These are phyloP conservation scores for Gymnoscopelus braueri DNA, from an alignment of 2,797 vertebrate species.

Conservation along the genomic window DNA sequence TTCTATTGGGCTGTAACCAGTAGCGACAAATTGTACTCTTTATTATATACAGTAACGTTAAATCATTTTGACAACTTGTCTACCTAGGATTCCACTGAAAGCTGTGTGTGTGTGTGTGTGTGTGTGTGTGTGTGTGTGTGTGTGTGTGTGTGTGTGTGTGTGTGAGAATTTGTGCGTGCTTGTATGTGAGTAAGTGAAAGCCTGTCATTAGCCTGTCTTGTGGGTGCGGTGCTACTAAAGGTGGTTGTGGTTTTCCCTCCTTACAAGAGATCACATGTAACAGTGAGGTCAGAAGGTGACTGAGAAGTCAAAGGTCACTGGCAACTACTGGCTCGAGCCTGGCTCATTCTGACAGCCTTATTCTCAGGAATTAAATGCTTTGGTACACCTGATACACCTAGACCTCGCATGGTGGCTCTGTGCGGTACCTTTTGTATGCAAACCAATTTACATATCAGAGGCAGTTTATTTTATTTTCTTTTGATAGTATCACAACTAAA, in stretches of 20 bases:
- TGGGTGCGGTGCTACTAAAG: conserved; percentile 23
- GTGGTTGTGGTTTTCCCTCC: conserved; percentile 36
- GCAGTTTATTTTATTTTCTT: no score
- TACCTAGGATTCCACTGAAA: conserved; percentile 5
- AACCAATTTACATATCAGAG: no score
- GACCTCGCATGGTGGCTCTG: background rate
- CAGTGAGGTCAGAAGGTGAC: conserved; percentile 21
- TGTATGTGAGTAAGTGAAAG: conserved; percentile 17
- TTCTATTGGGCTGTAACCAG: no score
- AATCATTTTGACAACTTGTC: background rate
- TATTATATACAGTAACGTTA: no score
- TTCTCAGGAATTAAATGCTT: conserved; percentile 9
- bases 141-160: background rate
- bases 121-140: background rate
- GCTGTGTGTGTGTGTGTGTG: conserved; percentile 5
- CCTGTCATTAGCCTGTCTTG: conserved; percentile 37
- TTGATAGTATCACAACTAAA: no score
- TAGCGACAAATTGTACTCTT: no score
- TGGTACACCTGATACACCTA: background rate
- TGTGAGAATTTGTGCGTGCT: background rate
- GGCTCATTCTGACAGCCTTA: background rate
- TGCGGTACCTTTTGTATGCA: background rate
- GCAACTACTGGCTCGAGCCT: conserved; percentile 14
- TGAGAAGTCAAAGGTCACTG: conserved; percentile 36
- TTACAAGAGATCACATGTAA: conserved; percentile 49